Conservation (phyloP, 2,797 vertebrate species). For the Phataginus tetradactyla region DNA sequence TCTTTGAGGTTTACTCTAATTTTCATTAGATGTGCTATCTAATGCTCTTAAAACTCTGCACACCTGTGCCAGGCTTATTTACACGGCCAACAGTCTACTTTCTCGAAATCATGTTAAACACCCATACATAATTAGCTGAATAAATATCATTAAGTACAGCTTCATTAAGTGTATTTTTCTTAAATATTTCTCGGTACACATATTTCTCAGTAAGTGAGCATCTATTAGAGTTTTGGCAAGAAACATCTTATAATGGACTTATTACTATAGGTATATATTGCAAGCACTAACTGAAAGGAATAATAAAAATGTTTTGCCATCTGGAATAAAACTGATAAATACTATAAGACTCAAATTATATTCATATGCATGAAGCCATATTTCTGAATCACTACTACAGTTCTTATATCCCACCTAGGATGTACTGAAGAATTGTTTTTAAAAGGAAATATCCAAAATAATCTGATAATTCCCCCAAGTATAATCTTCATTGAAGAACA, state of each 20-base stretch:
- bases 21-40: conserved; percentile 40
- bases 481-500: conserved; percentile 39
- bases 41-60: conserved; percentile 41
- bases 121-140: conserved; percentile 55
- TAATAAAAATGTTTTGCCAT: conserved; percentile 71
- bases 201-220: conserved; percentile 67
- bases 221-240: conserved; percentile 68
- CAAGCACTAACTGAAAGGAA: conserved; percentile 75
- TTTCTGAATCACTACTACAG: conserved; percentile 65
- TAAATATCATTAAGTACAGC: conserved; percentile 53
- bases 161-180: conserved; percentile 63
- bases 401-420: conserved; percentile 43
- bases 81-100: background rate
- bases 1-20: conserved; percentile 18
- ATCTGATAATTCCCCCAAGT: conserved; percentile 62
- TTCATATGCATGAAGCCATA: conserved; percentile 71
- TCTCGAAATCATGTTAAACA: conserved; percentile 27
- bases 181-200: conserved; percentile 53
- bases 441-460: conserved; percentile 15
- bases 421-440: conserved; percentile 51
- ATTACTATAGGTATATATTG: conserved; percentile 75
- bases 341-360: conserved; percentile 65
- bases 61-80: conserved; percentile 36
- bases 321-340: conserved; percentile 77
- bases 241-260: conserved; percentile 65